These are phyloP conservation scores for Eleginops maclovinus DNA, from an alignment of 2,113 vertebrate genomes.

Conservation along the genomic window DNA sequence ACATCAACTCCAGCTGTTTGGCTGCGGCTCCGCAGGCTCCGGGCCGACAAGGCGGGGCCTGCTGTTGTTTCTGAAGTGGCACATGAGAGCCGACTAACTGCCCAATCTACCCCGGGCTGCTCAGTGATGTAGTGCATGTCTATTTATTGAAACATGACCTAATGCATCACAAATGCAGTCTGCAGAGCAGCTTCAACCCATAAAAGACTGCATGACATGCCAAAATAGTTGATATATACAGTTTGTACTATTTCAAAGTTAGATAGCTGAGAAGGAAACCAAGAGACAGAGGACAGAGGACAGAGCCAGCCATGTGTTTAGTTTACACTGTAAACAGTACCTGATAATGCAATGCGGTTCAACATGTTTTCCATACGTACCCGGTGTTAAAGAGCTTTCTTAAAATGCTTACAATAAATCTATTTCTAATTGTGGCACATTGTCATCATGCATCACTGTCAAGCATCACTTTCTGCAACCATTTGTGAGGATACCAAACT, in stretches of 20 bases:
- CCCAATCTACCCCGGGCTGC: conserved; percentile 20
- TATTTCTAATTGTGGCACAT: background rate
- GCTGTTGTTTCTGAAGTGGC: conserved; percentile 56
- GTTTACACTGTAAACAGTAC: conserved; percentile 28
- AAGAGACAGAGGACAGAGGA: conserved; percentile 6
- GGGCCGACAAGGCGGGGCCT: conserved; percentile 39
- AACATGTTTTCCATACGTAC: background rate
- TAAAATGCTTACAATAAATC: background rate
- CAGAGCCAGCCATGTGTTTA: background rate
- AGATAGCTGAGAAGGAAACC: conserved; percentile 4
- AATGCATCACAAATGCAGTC: conserved; percentile 23
- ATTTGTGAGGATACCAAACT: background rate
- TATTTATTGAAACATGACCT: conserved; percentile 54
- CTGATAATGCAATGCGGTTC: background rate
- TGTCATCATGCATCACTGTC: background rate
- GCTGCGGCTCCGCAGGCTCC: conserved; percentile 16
- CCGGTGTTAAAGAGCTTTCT: background rate
- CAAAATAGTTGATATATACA: too few species aligned
- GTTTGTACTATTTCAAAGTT: too few species aligned
- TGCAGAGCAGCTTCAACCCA: background rate
- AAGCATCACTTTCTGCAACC: background rate
- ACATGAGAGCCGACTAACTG: conserved; percentile 44
- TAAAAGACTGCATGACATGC: background rate
- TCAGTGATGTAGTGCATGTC: conserved; percentile 7
- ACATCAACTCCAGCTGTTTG: conserved; percentile 46